A percentile compares a stretch with the other conserved stretches of the same genome.
Evolutionary conservation across 2,888 invertebrate genomes (phyloP).

Genomic region (Agrotis segetum): DNA sequence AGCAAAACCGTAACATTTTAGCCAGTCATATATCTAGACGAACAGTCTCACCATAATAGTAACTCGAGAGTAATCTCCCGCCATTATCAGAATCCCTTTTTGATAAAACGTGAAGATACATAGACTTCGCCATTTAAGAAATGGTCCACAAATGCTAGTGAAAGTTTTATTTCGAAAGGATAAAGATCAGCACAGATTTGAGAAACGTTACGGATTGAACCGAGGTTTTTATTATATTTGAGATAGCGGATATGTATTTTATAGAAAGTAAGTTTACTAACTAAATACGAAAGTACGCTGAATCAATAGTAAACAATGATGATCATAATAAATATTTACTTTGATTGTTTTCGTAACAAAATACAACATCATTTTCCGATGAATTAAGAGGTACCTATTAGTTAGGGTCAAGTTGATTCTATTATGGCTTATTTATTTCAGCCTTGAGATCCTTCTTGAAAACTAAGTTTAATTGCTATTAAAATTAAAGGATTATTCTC

Average conservation of each 20-base stretch:
- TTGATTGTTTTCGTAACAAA: neutral
- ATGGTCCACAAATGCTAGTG: conserved; percentile 50
- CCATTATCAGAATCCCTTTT: conserved; percentile 53
- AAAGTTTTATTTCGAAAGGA: conserved; percentile 57
- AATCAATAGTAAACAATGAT: no score
- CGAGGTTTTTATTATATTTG: conserved; percentile 46
- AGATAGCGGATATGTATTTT: conserved; percentile 25
- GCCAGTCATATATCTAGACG: conserved; percentile 37
- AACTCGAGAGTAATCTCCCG: conserved; percentile 43
- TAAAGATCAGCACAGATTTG: conserved; percentile 38
- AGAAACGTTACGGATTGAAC: conserved; percentile 45
- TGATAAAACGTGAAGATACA: conserved; percentile 58
- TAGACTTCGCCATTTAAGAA: conserved; percentile 53
- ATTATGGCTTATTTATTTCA: neutral
- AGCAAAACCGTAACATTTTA: conserved; percentile 17
- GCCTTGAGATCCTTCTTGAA: neutral
- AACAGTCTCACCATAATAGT: conserved; percentile 41
- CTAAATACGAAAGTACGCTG: no score
- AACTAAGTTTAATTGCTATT: neutral
- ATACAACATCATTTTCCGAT: neutral
- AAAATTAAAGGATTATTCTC: no score
- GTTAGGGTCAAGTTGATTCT: neutral
- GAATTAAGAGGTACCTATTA: neutral
- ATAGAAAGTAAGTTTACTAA: conserved; percentile 24
- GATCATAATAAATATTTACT: neutral